Percentiles rank a stretch among this genome's conserved stretches.
These are phyloP conservation scores for Leptinotarsa rubiginosa DNA, from an alignment of 2,888 invertebrate species.

Conservation along the genomic window DNA sequence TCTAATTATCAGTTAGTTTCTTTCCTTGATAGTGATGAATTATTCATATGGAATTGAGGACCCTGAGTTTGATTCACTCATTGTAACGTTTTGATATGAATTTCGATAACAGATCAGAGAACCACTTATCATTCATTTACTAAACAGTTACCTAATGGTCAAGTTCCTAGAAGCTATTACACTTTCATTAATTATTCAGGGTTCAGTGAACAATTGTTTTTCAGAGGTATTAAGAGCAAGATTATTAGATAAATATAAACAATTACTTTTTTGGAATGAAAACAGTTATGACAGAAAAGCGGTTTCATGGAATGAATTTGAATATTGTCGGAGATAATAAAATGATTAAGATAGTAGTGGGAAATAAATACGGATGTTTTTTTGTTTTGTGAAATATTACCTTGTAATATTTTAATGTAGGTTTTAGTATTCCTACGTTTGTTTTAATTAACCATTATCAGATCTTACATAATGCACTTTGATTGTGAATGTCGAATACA, in stretches of 20 bases:
- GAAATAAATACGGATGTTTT: slow-evolving; percentile 11
- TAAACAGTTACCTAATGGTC: slow-evolving; percentile 9
- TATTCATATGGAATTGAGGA: not conserved
- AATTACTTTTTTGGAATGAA: slow-evolving; percentile 4
- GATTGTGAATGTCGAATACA: not conserved
- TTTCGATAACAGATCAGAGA: not conserved
- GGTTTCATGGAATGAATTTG: not conserved
- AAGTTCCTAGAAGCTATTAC: not conserved
- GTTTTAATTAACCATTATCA: not conserved
- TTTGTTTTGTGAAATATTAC: slow-evolving; percentile 10
- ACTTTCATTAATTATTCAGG: slow-evolving; percentile 15
- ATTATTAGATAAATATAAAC: slow-evolving; percentile 14
- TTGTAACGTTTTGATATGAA: not conserved
- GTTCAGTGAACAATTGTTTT: slow-evolving; percentile 22
- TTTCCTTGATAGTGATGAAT: not conserved
- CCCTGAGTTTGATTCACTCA: not conserved
- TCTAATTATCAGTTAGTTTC: not conserved
- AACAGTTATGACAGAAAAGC: slow-evolving; percentile 21
- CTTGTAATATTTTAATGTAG: slow-evolving; percentile 6
- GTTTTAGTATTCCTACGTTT: not conserved
- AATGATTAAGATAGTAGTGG: slow-evolving; percentile 12
- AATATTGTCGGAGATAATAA: slow-evolving; percentile 1
- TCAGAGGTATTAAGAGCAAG: slow-evolving; percentile 6
- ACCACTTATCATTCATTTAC: not conserved
- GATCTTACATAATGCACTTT: slow-evolving; percentile 5